Evolutionary conservation across 2,113 vertebrate genomes (phyloP).

Genomic region (Corythornis vintsioides): DNA sequence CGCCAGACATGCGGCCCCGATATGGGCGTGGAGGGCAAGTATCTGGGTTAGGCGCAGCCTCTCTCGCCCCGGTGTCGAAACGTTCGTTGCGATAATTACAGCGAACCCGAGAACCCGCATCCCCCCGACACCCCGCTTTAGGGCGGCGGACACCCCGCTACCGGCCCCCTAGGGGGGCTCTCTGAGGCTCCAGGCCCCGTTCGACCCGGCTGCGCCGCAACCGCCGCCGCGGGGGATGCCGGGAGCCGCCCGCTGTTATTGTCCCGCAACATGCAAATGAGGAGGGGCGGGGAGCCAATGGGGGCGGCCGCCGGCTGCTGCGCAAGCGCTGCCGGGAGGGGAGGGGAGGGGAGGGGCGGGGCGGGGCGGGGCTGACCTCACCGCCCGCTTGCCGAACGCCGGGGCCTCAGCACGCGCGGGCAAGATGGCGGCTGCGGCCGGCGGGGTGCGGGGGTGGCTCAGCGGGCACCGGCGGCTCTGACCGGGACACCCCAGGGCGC

Average conservation of each 20-base stretch:
- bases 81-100: background rate
- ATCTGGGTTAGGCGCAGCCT: background rate
- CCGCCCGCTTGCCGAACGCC: background rate
- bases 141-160: too few species aligned
- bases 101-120: background rate
- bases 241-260: background rate
- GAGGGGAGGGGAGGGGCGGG: background rate
- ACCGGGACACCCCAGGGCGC: conserved; percentile 28
- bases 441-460: conserved; percentile 11
- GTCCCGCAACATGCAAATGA: conserved; percentile 49
- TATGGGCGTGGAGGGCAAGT: background rate
- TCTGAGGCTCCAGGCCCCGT: too few species aligned
- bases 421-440: conserved; percentile 69
- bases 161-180: too few species aligned
- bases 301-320: accelerated
- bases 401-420: background rate
- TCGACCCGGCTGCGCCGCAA: background rate
- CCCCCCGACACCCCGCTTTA: background rate
- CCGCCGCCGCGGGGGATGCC: background rate
- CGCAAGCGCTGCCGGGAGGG: background rate
- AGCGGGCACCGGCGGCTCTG: conserved; percentile 35
- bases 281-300: background rate
- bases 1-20: background rate
- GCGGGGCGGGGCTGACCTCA: background rate
- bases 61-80: background rate